Conservation (phyloP, 2,113 vertebrate species). For the Chiloscyllium plagiosum region DNA sequence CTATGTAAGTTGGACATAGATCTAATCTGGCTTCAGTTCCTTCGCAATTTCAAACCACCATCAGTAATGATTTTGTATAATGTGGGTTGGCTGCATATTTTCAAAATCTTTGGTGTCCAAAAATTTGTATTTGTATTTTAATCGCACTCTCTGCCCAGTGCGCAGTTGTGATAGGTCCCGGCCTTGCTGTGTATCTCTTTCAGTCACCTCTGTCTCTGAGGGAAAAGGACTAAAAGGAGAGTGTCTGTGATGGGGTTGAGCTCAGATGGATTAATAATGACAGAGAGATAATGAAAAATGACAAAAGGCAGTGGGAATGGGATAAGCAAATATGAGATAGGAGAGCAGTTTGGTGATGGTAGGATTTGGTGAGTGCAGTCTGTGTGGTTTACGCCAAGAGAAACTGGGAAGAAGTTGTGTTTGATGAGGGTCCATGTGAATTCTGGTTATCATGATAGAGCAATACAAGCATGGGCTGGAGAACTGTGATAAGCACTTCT, state of each 20-base stretch:
- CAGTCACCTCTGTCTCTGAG: not conserved
- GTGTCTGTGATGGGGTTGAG: not conserved
- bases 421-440: not conserved
- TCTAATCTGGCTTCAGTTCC: too few relatives aligned
- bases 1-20: too few relatives aligned
- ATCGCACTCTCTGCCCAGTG: too few relatives aligned
- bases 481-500: not conserved
- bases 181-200: too few relatives aligned
- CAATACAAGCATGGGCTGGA: not conserved
- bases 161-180: too few relatives aligned
- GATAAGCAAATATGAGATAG: not conserved
- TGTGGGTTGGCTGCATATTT: too few relatives aligned
- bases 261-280: not conserved
- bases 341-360: not conserved
- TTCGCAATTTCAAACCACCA: too few relatives aligned
- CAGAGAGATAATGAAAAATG: not conserved
- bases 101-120: too few relatives aligned
- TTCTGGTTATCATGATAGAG: not conserved
- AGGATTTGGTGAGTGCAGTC: not conserved
- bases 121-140: too few relatives aligned
- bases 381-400: not conserved
- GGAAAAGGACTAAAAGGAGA: not conserved
- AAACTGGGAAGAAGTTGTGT: not conserved
- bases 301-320: not conserved
- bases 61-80: too few relatives aligned